These are phyloP conservation scores for Phymatocera aterrima DNA, from an alignment of 2,888 invertebrate genomes.

Conservation along the genomic window DNA sequence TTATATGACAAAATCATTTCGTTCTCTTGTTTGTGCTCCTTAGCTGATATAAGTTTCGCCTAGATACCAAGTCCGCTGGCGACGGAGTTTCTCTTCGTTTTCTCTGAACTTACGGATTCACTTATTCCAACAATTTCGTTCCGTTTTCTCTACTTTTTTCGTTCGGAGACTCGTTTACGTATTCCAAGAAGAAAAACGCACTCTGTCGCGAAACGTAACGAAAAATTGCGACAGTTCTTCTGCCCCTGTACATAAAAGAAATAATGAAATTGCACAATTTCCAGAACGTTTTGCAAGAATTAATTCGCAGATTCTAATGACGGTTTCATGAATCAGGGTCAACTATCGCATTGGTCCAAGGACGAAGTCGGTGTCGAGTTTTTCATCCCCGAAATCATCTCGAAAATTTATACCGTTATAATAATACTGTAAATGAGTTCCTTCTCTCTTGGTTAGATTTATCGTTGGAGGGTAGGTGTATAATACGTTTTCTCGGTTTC, in stretches of 20 bases:
- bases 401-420: not conserved
- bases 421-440: too few relatives aligned
- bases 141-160: not conserved
- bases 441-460: not conserved
- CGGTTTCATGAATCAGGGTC: not conserved
- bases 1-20: slow-evolving; percentile 18
- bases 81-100: not conserved
- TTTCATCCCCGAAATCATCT: not conserved
- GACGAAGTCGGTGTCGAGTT: not conserved
- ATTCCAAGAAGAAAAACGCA: too few relatives aligned
- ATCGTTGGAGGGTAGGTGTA: too few relatives aligned
- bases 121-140: not conserved
- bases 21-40: not conserved
- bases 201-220: too few relatives aligned
- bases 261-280: too few relatives aligned
- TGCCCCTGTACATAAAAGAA: too few relatives aligned
- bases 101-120: not conserved
- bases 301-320: too few relatives aligned
- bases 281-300: not conserved
- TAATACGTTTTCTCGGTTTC: too few relatives aligned
- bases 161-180: too few relatives aligned
- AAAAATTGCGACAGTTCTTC: too few relatives aligned
- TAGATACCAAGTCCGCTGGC: not conserved
- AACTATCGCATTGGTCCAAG: not conserved
- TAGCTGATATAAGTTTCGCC: not conserved